These are phyloP conservation scores for Pogona vitticeps DNA, from an alignment of 2,113 vertebrate species.

Conservation along the genomic window DNA sequence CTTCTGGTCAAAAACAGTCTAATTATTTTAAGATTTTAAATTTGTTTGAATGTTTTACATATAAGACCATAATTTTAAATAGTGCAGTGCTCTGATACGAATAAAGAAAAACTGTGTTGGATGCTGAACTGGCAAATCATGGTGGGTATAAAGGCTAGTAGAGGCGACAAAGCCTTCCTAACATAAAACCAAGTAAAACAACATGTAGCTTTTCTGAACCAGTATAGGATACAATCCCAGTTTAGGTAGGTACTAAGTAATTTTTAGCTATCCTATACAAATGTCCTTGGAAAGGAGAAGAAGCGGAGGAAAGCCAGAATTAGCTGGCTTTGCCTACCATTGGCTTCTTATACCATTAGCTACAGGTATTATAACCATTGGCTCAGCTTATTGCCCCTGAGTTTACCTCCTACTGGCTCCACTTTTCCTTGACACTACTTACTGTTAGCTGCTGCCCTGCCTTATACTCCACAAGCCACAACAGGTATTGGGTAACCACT, in stretches of 20 bases:
- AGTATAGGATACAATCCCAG: neutral
- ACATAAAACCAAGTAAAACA: neutral
- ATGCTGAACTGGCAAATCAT: neutral
- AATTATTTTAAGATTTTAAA: too few relatives aligned
- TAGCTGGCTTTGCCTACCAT: neutral
- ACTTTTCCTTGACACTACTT: neutral
- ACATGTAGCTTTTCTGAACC: neutral
- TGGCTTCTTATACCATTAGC: neutral
- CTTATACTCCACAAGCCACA: neutral
- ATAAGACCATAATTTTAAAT: too few relatives aligned
- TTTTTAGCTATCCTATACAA: neutral
- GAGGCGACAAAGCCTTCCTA: neutral
- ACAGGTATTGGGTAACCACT: neutral
- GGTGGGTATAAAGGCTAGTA: neutral
- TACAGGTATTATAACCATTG: neutral
- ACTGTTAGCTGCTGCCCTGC: neutral
- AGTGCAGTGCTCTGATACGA: too few relatives aligned
- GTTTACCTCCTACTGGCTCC: neutral
- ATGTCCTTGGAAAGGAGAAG: neutral
- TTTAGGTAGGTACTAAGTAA: neutral
- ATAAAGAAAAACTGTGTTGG: too few relatives aligned
- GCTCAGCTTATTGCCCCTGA: neutral
- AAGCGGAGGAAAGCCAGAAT: neutral
- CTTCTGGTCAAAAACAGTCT: too few relatives aligned
- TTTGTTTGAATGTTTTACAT: too few relatives aligned